These are phyloP conservation scores for Tachystola acroxantha DNA, from an alignment of 2,888 invertebrate genomes.

Conservation along the genomic window DNA sequence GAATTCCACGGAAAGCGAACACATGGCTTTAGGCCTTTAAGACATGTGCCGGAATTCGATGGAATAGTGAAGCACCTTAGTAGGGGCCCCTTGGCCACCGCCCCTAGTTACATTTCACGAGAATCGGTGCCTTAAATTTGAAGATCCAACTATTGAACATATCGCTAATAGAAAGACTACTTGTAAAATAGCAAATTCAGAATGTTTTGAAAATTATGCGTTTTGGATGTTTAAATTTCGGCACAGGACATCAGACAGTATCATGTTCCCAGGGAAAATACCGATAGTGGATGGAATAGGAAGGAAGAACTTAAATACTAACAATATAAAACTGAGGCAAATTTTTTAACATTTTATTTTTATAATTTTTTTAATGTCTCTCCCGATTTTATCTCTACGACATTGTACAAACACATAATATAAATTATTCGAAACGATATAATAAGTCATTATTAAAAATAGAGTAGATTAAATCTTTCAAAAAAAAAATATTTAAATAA, in stretches of 20 bases:
- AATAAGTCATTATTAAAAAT: conserved; percentile 74
- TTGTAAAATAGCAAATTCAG: background rate
- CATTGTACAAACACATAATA: conserved; percentile 75
- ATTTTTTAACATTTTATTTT: conserved; percentile 72
- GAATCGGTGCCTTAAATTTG: conserved; percentile 32
- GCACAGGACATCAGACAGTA: conserved; percentile 49
- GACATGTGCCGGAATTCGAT: conserved; percentile 56
- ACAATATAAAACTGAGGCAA: conserved; percentile 59
- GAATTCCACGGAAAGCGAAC: conserved; percentile 58
- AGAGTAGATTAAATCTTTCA: conserved; percentile 75
- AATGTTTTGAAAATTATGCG: background rate
- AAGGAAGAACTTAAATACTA: conserved; percentile 38
- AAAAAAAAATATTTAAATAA: conserved; percentile 69
- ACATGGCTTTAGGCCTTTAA: conserved; percentile 75
- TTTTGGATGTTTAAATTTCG: conserved; percentile 42
- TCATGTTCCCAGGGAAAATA: conserved; percentile 43
- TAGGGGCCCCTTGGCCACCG: conserved; percentile 66
- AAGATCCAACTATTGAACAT: conserved; percentile 31
- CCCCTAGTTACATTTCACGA: conserved; percentile 52
- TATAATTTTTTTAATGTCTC: conserved; percentile 74
- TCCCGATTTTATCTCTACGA: conserved; percentile 63
- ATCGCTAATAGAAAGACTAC: background rate
- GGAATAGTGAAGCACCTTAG: conserved; percentile 52
- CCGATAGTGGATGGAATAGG: conserved; percentile 52
- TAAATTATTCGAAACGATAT: conserved; percentile 77